Evolutionary conservation across 2,113 vertebrate species (phyloP), one percentile per base, ranked within the genome.

Genomic region (Saguinus midas): DNA sequence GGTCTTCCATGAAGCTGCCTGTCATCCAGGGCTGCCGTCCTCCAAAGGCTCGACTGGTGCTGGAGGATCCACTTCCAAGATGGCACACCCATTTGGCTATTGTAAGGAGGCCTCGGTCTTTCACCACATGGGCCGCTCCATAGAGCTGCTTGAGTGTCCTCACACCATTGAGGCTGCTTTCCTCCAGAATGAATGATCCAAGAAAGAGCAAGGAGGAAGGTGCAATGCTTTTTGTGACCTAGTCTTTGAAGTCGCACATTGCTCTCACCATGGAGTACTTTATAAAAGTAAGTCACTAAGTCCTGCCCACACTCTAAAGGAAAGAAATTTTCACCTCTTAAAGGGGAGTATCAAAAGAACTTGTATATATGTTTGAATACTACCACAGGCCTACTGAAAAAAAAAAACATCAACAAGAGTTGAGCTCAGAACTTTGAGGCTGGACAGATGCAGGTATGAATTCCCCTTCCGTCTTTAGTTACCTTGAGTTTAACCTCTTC

Each of bases 21-120:
- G 11, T 16, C 8, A 6, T 45, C 45, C 0, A 0, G 61, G 76
- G 75, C 84, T 12, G 55, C 4, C 0, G 14, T 82, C 55, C n/a
- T 23, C 79, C 20, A 55, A 84, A 57, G 45, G 45, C 11, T 8
- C 6, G 8, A n/a, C 16, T 2, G 43, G 6, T n/a, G 52, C 25
- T 25, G 17, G 35, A 82, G 64, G 32, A 25, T 27, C 84, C 9
- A 23, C 32, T 48, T 58, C 37, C 50, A 79, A 57, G 83, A 43
- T 5, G 37, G 83, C 0, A 1, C 25, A 1, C 57, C 29, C 20
- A 18, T 20, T 6, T 1, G 1, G 52, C 73, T 16, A 9, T 43
- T 18, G 52, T 29, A 8, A 0, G 81, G 29, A 13, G 37, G 10
- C 20, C 73, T 90, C 43, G 1, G n/a, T 13, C 45, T 57, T 25